phyloP scores from a whole-genome alignment of 2,888 invertebrate species.

The Nipponacmea schrenckii region DNA sequence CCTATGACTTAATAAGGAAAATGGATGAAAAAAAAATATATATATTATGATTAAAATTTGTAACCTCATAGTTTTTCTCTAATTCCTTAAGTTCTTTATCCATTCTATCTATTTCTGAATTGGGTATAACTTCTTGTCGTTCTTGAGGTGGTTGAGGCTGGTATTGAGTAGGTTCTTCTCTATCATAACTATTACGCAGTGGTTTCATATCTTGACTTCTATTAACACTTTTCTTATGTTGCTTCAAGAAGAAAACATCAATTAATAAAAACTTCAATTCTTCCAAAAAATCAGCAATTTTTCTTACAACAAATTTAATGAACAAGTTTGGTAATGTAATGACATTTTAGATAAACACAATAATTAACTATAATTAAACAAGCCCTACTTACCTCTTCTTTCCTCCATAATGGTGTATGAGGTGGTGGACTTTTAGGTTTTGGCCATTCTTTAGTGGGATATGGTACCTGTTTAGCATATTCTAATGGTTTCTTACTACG shows the following conservation, averaged over 20 bases:
- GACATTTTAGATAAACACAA: too few relatives aligned
- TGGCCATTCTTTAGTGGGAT: conserved; percentile 49
- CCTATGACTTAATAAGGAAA: neutral
- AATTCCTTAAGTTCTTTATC: conserved; percentile 33
- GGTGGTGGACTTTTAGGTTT: conserved; percentile 21
- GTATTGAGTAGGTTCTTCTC: too few relatives aligned
- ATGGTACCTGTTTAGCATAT: conserved; percentile 52
- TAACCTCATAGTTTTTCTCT: conserved; percentile 37
- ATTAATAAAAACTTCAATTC: too few relatives aligned
- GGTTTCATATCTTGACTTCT: too few relatives aligned
- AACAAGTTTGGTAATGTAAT: too few relatives aligned
- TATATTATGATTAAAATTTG: neutral
- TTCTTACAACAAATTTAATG: too few relatives aligned
- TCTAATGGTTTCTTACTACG: conserved; percentile 58
- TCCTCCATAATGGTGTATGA: conserved; percentile 23
- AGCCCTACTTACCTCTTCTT: conserved; percentile 8
- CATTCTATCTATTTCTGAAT: conserved; percentile 28
- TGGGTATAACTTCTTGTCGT: conserved; percentile 14
- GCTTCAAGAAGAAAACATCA: too few relatives aligned
- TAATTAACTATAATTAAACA: too few relatives aligned
- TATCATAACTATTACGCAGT: too few relatives aligned
- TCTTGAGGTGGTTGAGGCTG: neutral
- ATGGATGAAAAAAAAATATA: neutral
- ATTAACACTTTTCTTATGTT: too few relatives aligned
- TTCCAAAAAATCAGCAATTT: too few relatives aligned